Conservation (phyloP, 1,140 invertebrate species). For the Drosophila nigrodunni region DNA sequence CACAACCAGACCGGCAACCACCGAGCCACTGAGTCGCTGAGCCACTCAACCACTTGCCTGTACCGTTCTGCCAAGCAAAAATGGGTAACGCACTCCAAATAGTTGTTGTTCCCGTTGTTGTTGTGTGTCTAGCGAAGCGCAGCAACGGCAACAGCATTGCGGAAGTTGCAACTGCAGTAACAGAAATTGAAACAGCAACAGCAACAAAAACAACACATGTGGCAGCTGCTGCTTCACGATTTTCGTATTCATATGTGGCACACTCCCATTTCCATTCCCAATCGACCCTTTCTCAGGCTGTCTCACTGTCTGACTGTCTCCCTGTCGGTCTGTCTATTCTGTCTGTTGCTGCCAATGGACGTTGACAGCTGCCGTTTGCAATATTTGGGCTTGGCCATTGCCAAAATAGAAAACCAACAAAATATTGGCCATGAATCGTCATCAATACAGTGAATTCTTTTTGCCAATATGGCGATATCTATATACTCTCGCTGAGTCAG, state of each 20-base stretch:
- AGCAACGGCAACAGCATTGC: conserved; percentile 43
- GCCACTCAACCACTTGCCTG: conserved; percentile 13
- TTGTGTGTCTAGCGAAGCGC: conserved; percentile 64
- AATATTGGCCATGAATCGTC: conserved; percentile 23
- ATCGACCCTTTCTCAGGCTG: conserved; percentile 56
- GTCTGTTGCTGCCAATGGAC: conserved; percentile 34
- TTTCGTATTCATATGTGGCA: conserved; percentile 35
- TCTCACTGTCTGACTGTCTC: neutral
- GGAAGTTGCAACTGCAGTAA: conserved; percentile 69
- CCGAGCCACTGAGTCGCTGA: too few species aligned
- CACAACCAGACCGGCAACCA: neutral
- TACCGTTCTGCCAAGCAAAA: conserved; percentile 43
- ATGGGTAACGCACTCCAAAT: conserved; percentile 78
- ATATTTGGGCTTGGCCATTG: conserved; percentile 65
- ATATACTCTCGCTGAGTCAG: conserved; percentile 24
- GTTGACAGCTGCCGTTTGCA: conserved; percentile 65
- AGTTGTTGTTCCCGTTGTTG: conserved; percentile 34
- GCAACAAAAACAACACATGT: conserved; percentile 31
- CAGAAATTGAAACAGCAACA: conserved; percentile 35
- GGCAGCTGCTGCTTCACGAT: conserved; percentile 31
- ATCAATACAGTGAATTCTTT: neutral
- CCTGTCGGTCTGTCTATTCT: conserved; percentile 1
- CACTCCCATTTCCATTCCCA: conserved; percentile 26
- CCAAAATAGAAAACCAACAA: conserved; percentile 27
- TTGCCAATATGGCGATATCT: conserved; percentile 5